phyloP scores from a whole-genome alignment of 2,888 invertebrate species.

The Altica lythri region DNA sequence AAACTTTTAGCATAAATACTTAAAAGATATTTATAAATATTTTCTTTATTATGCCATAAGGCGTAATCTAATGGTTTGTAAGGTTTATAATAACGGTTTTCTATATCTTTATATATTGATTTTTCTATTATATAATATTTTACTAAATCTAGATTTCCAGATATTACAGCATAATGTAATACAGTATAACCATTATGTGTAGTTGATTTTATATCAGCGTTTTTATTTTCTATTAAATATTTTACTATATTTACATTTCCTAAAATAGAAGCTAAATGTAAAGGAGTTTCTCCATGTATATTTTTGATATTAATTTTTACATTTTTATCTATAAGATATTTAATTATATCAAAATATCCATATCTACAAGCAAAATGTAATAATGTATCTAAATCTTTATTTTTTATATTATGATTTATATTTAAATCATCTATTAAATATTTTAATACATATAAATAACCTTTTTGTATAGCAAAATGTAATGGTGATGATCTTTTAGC shows the following conservation, averaged over 20 bases:
- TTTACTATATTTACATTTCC: slow-evolving; percentile 1
- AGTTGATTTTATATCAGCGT: background rate
- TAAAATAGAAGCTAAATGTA: background rate
- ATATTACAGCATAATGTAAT: slow-evolving; percentile 1
- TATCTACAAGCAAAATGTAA: background rate
- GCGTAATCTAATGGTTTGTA: background rate
- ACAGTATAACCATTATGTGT: background rate
- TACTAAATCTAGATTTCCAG: background rate
- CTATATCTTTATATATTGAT: background rate
- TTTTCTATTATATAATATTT: background rate
- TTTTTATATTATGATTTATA: background rate
- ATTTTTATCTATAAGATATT: background rate
- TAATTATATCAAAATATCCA: background rate
- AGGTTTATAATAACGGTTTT: background rate
- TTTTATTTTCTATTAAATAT: slow-evolving; percentile 1
- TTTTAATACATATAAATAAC: slow-evolving; percentile 5
- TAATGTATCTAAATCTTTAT: background rate
- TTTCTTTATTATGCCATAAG: background rate
- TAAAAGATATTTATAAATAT: background rate
- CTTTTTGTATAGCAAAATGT: background rate
- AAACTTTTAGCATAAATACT: no score
- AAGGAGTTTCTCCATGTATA: background rate
- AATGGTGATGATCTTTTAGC: background rate
- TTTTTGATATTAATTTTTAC: background rate
- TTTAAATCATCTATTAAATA: background rate